Evolutionary conservation across 1,140 invertebrate genomes (phyloP).

Genomic region (Halesus radiatus): DNA sequence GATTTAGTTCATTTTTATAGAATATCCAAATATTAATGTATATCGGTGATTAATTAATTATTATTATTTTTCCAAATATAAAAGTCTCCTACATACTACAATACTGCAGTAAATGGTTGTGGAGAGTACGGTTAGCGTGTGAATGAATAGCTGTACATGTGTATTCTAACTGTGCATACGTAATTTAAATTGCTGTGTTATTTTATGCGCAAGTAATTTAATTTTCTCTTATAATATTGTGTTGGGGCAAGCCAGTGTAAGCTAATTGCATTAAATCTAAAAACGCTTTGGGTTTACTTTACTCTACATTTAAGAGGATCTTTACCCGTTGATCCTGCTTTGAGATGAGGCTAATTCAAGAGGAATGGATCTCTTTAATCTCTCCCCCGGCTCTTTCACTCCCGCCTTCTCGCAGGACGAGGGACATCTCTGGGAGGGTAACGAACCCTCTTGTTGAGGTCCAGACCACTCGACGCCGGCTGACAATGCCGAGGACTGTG

Average conservation of each 20-base stretch:
- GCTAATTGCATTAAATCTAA: background rate
- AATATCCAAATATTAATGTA: too few relatives aligned
- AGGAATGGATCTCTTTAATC: constrained; percentile 30
- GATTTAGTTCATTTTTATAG: too few relatives aligned
- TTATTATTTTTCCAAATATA: too few relatives aligned
- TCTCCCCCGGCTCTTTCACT: background rate
- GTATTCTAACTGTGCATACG: background rate
- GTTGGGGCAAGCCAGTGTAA: background rate
- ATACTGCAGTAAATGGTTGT: too few relatives aligned
- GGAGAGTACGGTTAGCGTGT: too few relatives aligned
- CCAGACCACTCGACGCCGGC: constrained; percentile 18
- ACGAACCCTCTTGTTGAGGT: constrained; percentile 12
- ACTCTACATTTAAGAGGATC: background rate
- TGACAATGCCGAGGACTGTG: background rate
- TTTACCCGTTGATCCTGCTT: background rate
- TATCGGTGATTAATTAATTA: too few relatives aligned
- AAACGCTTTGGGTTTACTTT: background rate
- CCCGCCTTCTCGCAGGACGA: background rate
- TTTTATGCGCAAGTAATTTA: background rate
- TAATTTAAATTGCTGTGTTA: background rate
- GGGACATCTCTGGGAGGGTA: constrained; percentile 9
- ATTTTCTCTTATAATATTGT: background rate
- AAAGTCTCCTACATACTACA: too few relatives aligned
- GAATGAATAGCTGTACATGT: too few relatives aligned
- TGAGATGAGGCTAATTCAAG: constrained; percentile 30